Evolutionary conservation across 2,888 invertebrate genomes (phyloP), one percentile per base, ranked within the genome.

Genomic region (Cerastis leucographa): DNA sequence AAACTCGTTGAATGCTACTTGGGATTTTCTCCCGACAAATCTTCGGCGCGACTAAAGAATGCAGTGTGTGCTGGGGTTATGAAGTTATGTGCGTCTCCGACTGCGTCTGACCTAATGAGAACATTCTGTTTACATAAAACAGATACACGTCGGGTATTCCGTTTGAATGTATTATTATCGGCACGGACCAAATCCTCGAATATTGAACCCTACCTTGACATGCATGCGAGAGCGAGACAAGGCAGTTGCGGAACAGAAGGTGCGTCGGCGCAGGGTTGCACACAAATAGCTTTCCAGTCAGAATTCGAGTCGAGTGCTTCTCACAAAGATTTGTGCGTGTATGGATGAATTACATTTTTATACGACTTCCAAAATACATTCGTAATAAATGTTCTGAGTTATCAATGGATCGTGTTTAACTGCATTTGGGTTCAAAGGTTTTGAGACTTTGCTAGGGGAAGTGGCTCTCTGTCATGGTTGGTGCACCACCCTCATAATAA

Each of bases 151-250:
- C 89, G 92, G 92, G 92, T 94, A 91, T 95, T 92, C 93, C 91
- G 89, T 90, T 91, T 89, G 90, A 86, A 88, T 93, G 92, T 94
- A 94, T 95, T 94, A 94, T 94, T 95, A 94, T 94, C 92, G 88
- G 90, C 91, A 91, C 90, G 94, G 89, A 93, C 93, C 89, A 93
- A 94, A 95, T 95, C 94, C 94, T 95, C 96, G 96, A 95, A 94
- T 96, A 92, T 96, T 96, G 96, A 96, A 96, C 96, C 94, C 96
- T 96, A 96, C 96, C 96, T 96, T 96, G 96, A 96, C 96, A 96
- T 94, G 96, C 90, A 95, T 96, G 96, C 93, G 93, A 89, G 95
- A 94, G 93, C 91, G 95, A 93, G 94, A 94, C 90, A 90, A 91
- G 91, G 89, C 89, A 88, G 91, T 92, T 90, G 93, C 94, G 94